Conservation (phyloP, 2,888 invertebrate species). For the Caenorhabditis angaria region DNA sequence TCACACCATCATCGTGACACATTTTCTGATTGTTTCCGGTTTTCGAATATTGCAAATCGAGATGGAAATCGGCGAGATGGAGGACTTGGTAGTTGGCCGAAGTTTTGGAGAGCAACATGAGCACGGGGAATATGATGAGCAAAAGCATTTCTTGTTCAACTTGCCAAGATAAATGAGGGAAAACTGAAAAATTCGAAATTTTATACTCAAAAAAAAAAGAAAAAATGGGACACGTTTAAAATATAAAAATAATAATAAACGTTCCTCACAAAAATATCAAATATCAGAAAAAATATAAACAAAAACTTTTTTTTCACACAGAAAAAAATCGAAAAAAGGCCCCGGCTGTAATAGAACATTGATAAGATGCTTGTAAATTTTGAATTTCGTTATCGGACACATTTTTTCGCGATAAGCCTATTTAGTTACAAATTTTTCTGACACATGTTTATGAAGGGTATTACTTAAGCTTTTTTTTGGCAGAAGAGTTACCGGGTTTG, state of each 20-base stretch:
- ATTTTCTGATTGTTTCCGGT: constrained; percentile 57
- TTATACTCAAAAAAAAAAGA: too few relatives aligned
- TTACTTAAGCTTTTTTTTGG: too few relatives aligned
- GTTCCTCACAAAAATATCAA: neutral
- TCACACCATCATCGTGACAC: constrained; percentile 50
- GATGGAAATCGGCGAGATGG: constrained; percentile 68
- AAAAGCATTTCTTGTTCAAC: too few relatives aligned
- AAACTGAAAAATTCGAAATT: too few relatives aligned
- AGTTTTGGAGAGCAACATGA: neutral
- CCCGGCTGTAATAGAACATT: neutral
- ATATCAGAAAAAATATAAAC: constrained; percentile 1
- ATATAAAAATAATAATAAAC: too few relatives aligned
- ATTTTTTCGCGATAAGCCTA: neutral
- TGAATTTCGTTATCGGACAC: neutral
- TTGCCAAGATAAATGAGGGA: too few relatives aligned
- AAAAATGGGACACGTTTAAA: too few relatives aligned
- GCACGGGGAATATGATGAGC: too few relatives aligned
- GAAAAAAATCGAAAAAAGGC: neutral
- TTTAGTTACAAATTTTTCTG: too few relatives aligned
- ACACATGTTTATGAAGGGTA: too few relatives aligned
- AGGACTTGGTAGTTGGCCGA: constrained; percentile 48
- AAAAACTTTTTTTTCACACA: neutral
- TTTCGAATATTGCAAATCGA: constrained; percentile 61
- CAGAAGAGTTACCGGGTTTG: too few relatives aligned
- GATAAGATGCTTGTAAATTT: constrained; percentile 4